Base-by-base conservation (phyloP, 2,888 invertebrate genomes). In the Lacanobia oleracea region DNA sequence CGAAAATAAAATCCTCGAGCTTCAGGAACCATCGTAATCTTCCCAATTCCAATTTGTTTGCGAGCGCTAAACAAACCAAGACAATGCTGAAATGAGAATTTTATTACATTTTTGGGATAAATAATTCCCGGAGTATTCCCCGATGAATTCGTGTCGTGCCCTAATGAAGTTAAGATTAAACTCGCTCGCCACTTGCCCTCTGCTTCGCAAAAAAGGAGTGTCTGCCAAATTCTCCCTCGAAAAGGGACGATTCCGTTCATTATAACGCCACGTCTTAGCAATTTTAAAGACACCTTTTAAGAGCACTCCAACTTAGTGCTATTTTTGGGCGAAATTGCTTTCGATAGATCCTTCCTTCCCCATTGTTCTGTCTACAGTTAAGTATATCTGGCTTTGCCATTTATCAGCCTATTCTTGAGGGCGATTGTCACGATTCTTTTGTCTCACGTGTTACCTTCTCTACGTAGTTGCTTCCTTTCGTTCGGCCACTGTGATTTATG, bases 231-330 rank as follows among this genome's bases (percentile, higher is more conserved):
- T 83, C 75, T 71, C 75, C 68, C 45, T 51, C 67, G 57, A 79
- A 87, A 88, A 88, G 87, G 88, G 89, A 84, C 90, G 84, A 84
- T 88, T 90, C 87, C 88, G 88, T 90, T 91, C 88, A 91, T 92
- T 90, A 91, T 87, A 88, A 86, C 85, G 87, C 90, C 87, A 87
- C 87, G 88, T 91, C 90, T 90, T 89, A 89, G 89, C 89, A 88
- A 91, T 91, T 93, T 93, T 91, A 91, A 91, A 91, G 91, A 90
- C 88, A 89, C 89, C 89, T 91, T 90, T 92, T 91, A 91, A 91
- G 91, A 88, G 88, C 89, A 89, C 92, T 92, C 85, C 84, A 88
- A 89, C 86, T 86, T 88, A 84, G 86, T 86, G 86, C 88, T 88
- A 89, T 92, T 92, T 93, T 90, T 87, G 87, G 81, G 76, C 65